Conservation (phyloP, 1,140 invertebrate genomes). For the Saccostrea cuccullata region DNA sequence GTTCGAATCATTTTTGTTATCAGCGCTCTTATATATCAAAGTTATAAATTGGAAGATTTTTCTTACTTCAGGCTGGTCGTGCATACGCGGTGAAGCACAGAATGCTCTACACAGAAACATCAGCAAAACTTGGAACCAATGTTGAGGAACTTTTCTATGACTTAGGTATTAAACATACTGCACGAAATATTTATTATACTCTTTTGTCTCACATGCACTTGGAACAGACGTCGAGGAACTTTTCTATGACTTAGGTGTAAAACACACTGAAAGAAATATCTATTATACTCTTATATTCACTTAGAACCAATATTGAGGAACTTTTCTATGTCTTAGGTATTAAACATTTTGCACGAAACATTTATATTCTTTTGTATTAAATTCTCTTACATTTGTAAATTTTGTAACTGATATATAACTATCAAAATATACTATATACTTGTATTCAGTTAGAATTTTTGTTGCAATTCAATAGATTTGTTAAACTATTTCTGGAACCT, state of each 20-base stretch:
- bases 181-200: too few relatives aligned
- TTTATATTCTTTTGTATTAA: too few relatives aligned
- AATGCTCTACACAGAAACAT: slow-evolving; percentile 19
- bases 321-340: not conserved
- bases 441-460: too few relatives aligned
- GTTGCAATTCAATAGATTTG: too few relatives aligned
- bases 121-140: slow-evolving; percentile 31
- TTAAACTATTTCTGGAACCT: too few relatives aligned
- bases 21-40: too few relatives aligned
- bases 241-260: not conserved
- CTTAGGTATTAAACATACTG: not conserved
- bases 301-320: slow-evolving; percentile 24
- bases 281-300: not conserved
- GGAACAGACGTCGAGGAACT: slow-evolving; percentile 18
- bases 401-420: too few relatives aligned
- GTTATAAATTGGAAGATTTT: too few relatives aligned
- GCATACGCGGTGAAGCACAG: slow-evolving; percentile 21
- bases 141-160: slow-evolving; percentile 37
- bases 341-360: not conserved
- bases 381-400: too few relatives aligned
- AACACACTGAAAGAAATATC: not conserved
- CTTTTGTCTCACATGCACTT: not conserved
- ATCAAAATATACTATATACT: too few relatives aligned
- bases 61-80: not conserved
- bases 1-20: too few relatives aligned